Evolutionary conservation across 2,888 invertebrate genomes (phyloP).

Genomic region (Gisinianus flammeolus): DNA sequence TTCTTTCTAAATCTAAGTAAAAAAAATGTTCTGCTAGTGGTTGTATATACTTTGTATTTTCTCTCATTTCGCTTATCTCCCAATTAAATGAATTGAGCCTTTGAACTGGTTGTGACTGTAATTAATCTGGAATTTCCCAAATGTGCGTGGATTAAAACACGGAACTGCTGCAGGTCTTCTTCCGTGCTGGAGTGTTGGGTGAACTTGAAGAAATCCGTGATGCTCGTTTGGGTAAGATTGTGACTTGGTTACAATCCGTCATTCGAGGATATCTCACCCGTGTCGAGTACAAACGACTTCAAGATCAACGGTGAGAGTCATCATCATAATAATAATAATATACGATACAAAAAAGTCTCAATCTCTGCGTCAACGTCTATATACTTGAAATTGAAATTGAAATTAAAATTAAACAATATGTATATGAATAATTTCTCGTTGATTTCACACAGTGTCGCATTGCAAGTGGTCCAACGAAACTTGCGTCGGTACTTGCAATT

Average conservation of each 20-base stretch:
- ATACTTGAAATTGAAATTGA: background rate
- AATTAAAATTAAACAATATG: background rate
- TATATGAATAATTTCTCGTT: background rate
- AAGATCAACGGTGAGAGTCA: conserved; percentile 92
- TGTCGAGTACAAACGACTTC: conserved; percentile 95
- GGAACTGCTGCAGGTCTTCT: conserved; percentile 88
- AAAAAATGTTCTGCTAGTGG: too few species aligned
- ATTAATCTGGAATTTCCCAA: too few species aligned
- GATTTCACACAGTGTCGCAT: conserved; percentile 74
- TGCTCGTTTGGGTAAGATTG: conserved; percentile 96
- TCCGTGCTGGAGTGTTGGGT: conserved; percentile 99
- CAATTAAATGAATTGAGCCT: too few species aligned
- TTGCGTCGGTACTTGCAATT: conserved; percentile 98
- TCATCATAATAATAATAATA: too few species aligned
- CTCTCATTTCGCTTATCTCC: too few species aligned
- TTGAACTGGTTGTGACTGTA: too few species aligned
- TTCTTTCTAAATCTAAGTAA: too few species aligned
- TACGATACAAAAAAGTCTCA: too few species aligned
- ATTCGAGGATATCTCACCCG: conserved; percentile 84
- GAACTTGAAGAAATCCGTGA: conserved; percentile 99
- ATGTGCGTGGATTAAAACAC: too few species aligned
- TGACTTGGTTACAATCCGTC: conserved; percentile 97
- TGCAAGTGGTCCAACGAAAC: conserved; percentile 99
- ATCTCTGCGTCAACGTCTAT: too few species aligned
- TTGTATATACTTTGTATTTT: too few species aligned